Base-by-base conservation (phyloP, 2,888 invertebrate species). In the Trichogramma evanescens region DNA sequence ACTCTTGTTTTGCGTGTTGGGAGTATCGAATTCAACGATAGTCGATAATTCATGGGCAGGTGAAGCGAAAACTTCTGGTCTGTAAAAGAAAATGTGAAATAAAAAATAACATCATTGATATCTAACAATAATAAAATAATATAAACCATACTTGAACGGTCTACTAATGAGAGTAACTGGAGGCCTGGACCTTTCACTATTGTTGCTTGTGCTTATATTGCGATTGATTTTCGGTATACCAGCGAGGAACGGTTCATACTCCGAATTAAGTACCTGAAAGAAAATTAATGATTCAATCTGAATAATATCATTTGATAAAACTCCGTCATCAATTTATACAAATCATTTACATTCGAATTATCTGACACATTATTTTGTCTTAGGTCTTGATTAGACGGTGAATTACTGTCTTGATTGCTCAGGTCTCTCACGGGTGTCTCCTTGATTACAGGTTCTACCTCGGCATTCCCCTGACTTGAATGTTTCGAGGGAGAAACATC, bases 1-100 rank as follows among this genome's bases (percentile, higher is more conserved):
- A 66, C 70, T 72, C 57, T 70, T 72, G 51, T 70, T 79, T 0
- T 80, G 77, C 58, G 86, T 85, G 67, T 82, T 82, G 0, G 86
- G 86, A 0, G 87, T 87, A 66, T 87, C 87, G 4, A 86, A 84
- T 76, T 88, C 87, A 1, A 84, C 76, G 50, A 87, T 87, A 2
- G 87, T 87, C 6, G 87, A 87, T 50, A 87, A 74, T 72, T 87
- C 87, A 68, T 86, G 87, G 10, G 67, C 71, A 38, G 26, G 56
- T 52, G 57, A 52, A 54, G 9, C 49, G 13, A 49, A 41, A 54
- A 43, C 42, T 42, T 64, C 62, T 6, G 58, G 56, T 26, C 64
- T 62, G 44, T 39, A 59, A 54, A 39, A 40, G 26, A 26, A 26
- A 26, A 3, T 26, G 26, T 26, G 26, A 26, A 26, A 26, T 26